phyloP scores from a whole-genome alignment of 2,797 vertebrate genomes.

The Tolypeutes matacus region DNA sequence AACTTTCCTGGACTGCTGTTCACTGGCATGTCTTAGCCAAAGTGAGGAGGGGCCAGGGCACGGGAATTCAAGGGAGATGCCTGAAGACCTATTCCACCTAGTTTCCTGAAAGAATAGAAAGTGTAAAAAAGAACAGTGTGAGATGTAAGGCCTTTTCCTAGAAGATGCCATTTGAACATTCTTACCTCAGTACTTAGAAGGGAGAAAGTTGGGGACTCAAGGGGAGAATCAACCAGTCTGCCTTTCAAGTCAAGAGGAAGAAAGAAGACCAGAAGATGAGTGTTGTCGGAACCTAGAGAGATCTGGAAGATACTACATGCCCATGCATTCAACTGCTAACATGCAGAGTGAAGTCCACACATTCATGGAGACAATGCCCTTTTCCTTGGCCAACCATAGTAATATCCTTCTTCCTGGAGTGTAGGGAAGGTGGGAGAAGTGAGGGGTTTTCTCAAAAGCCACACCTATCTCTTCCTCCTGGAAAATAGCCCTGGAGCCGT shows the following conservation, averaged over 20 bases:
- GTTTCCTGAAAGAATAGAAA: neutral
- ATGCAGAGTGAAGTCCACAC: neutral
- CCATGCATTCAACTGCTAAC: neutral
- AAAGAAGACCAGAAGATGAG: neutral
- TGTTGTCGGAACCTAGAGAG: neutral
- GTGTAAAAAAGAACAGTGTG: neutral
- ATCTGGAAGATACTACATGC: neutral
- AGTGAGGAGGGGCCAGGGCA: neutral
- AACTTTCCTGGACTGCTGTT: neutral
- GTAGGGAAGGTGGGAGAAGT: neutral
- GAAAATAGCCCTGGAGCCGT: accelerated
- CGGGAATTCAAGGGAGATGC: neutral
- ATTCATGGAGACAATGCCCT: neutral
- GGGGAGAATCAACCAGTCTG: neutral
- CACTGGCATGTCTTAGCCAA: neutral
- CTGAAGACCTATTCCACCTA: neutral
- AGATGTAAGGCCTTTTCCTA: neutral
- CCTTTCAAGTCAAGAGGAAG: neutral
- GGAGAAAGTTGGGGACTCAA: neutral
- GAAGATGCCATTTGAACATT: neutral
- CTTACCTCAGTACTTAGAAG: neutral
- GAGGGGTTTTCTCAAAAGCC: neutral
- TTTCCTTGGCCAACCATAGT: neutral
- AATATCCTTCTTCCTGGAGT: neutral
- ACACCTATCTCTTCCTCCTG: neutral